These are phyloP conservation scores for Torymus auratus DNA, from an alignment of 2,888 invertebrate species.

Conservation along the genomic window DNA sequence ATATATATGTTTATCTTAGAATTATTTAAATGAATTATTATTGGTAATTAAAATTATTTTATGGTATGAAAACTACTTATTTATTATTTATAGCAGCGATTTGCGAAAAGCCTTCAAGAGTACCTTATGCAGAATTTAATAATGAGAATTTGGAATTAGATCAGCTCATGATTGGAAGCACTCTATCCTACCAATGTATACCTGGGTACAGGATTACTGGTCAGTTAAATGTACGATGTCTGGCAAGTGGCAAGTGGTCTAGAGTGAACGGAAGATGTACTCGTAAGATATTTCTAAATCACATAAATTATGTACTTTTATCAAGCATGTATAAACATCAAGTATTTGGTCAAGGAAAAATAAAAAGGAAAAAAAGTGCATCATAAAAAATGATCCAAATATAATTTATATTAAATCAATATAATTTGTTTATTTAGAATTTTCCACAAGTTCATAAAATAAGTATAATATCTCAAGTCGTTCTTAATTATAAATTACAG, in stretches of 20 bases:
- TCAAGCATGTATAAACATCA: background rate
- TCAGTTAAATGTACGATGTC: conserved; percentile 75
- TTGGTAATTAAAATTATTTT: background rate
- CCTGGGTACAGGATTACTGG: conserved; percentile 78
- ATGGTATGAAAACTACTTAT: background rate
- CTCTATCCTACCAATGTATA: conserved; percentile 76
- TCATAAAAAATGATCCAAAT: background rate
- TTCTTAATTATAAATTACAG: conserved; percentile 67
- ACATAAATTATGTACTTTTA: background rate
- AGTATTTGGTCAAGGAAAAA: background rate
- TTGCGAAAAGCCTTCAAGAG: conserved; percentile 73
- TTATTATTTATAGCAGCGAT: conserved; percentile 71
- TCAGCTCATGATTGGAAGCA: conserved; percentile 74
- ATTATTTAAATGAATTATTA: no score
- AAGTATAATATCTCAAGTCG: conserved; percentile 1
- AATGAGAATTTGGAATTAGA: conserved; percentile 59
- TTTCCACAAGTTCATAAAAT: background rate
- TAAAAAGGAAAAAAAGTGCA: background rate
- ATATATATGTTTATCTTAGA: no score
- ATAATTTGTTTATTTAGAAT: background rate
- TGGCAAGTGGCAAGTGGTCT: conserved; percentile 78
- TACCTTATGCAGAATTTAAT: conserved; percentile 70
- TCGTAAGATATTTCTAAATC: conserved; percentile 71
- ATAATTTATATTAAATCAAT: background rate
- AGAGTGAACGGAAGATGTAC: conserved; percentile 77